Evolutionary conservation across 2,797 vertebrate genomes (phyloP).

Genomic region (Muscicapa comitata): DNA sequence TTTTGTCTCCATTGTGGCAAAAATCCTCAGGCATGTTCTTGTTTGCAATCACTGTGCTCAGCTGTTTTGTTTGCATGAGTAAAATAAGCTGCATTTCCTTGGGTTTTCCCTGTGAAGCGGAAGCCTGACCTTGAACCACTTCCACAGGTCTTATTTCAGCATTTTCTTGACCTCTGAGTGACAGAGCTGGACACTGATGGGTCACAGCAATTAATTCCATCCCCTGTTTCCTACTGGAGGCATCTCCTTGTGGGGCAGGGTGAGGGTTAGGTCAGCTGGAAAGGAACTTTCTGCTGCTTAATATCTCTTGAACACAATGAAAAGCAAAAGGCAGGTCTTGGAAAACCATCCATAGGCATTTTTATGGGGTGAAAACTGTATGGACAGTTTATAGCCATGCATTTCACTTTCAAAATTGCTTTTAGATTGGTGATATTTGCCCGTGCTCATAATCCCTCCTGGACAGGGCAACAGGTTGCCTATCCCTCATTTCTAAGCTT

Average conservation of each 20-base stretch:
- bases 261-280: background rate
- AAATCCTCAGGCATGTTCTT: background rate
- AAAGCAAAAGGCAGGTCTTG: background rate
- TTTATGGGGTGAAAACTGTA: background rate
- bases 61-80: background rate
- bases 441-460: background rate
- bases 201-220: background rate
- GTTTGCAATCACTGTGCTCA: background rate
- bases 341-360: background rate
- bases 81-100: background rate
- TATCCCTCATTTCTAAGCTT: background rate
- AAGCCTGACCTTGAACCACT: background rate
- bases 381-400: background rate
- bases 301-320: accelerated
- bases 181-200: background rate
- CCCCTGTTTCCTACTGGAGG: background rate
- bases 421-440: background rate
- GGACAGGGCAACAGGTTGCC: background rate
- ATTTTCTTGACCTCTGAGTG: background rate
- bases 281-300: background rate
- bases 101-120: background rate
- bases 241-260: background rate
- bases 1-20: background rate
- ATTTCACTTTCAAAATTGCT: background rate
- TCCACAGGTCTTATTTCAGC: background rate